A percentile compares a stretch with the other conserved stretches of the same genome.
Evolutionary conservation across 1,140 invertebrate genomes (phyloP).

Genomic region (Saccostrea echinata): DNA sequence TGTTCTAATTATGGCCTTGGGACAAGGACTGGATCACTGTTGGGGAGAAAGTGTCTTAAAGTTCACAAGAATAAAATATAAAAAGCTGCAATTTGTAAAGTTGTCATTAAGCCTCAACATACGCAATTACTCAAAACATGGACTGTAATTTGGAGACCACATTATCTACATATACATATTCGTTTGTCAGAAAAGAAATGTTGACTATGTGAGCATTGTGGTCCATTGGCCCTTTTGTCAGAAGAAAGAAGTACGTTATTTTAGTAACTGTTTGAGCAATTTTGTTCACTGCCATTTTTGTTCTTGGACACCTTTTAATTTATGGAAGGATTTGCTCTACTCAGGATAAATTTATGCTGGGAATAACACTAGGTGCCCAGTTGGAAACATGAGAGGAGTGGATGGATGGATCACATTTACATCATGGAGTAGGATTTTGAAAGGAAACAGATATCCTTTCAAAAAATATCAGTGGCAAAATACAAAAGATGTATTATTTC

Average conservation of each 20-base stretch:
- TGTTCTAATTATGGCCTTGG: no score
- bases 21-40: no score
- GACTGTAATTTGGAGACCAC: no score
- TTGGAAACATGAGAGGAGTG: neutral
- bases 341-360: neutral
- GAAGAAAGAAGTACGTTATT: neutral
- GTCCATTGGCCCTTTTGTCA: neutral
- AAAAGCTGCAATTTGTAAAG: no score
- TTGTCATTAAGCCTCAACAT: no score
- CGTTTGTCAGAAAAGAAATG: no score
- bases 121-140: no score
- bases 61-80: no score
- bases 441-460: slow-evolving; percentile 1
- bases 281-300: neutral
- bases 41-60: no score
- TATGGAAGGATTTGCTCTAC: slow-evolving; percentile 5
- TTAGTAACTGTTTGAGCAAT: neutral
- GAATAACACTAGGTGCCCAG: neutral
- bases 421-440: neutral
- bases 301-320: neutral
- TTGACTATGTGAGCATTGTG: no score
- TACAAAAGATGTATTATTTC: neutral
- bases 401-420: neutral
- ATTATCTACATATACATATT: no score
- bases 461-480: neutral